Evolutionary conservation across 2,797 vertebrate species (phyloP).

Genomic region (Eupleurogrammus muticus): DNA sequence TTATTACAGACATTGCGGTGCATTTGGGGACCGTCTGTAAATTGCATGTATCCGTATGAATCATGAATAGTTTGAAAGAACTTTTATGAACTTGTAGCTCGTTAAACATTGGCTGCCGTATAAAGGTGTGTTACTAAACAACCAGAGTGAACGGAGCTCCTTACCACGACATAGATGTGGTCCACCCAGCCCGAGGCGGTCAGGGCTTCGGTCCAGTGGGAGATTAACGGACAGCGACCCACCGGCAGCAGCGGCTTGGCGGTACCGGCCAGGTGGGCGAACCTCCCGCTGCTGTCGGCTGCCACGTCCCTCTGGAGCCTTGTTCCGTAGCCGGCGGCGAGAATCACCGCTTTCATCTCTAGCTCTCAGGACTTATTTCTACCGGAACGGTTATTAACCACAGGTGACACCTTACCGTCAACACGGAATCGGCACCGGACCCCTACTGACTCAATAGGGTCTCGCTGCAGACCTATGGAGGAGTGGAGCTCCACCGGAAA

Average conservation of each 20-base stretch:
- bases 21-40: too few relatives aligned
- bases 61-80: too few relatives aligned
- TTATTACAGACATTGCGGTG: too few relatives aligned
- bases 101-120: too few relatives aligned
- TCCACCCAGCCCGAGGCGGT: slow-evolving; percentile 64
- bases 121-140: not conserved
- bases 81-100: too few relatives aligned
- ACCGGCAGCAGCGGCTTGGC: slow-evolving; percentile 87
- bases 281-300: slow-evolving; percentile 74
- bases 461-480: too few relatives aligned
- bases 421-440: not conserved
- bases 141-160: slow-evolving; percentile 33
- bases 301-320: slow-evolving; percentile 83
- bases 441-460: too few relatives aligned
- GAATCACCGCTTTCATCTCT: slow-evolving; percentile 85
- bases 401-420: not conserved
- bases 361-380: accelerated
- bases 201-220: slow-evolving; percentile 84
- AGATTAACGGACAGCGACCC: slow-evolving; percentile 73
- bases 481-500: too few relatives aligned
- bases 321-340: slow-evolving; percentile 88
- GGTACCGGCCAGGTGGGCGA: slow-evolving; percentile 72
- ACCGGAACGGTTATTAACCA: too few relatives aligned
- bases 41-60: too few relatives aligned
- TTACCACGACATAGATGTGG: slow-evolving; percentile 82